Conservation (phyloP, 2,888 invertebrate species). For the Leistus spinibarbis region DNA sequence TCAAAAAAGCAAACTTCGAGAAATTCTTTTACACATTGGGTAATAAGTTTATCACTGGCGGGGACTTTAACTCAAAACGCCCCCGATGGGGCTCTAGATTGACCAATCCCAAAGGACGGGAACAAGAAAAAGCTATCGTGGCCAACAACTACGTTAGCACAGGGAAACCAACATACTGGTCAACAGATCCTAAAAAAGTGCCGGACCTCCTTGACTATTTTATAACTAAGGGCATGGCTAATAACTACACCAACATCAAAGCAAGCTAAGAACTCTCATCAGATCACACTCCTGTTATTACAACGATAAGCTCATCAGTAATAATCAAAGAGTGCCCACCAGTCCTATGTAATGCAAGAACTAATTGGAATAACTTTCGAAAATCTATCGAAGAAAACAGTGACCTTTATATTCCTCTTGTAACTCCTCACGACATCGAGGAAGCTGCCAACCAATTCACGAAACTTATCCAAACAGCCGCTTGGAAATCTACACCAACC, state of each 20-base stretch:
- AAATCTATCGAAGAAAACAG: neutral
- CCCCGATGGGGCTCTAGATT: conserved; percentile 42
- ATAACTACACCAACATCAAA: conserved; percentile 38
- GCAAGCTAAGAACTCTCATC: conserved; percentile 43
- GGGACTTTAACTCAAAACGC: conserved; percentile 43
- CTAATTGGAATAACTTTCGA: conserved; percentile 3
- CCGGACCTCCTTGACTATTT: conserved; percentile 46
- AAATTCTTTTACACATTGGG: conserved; percentile 40
- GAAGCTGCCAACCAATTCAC: neutral
- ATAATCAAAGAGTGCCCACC: conserved; percentile 24
- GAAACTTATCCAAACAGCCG: neutral
- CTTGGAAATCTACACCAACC: neutral
- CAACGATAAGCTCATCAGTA: conserved; percentile 35
- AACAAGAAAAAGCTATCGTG: conserved; percentile 26
- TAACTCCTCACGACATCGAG: neutral
- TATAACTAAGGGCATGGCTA: conserved; percentile 41
- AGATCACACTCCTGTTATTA: conserved; percentile 44
- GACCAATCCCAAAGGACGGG: conserved; percentile 39
- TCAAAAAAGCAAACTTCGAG: conserved; percentile 41
- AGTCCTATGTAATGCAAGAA: conserved; percentile 8
- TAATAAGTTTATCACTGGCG: conserved; percentile 40
- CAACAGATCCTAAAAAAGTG: conserved; percentile 42
- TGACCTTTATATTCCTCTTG: neutral
- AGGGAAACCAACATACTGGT: conserved; percentile 47
- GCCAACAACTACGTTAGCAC: conserved; percentile 33